Evolutionary conservation across 1,140 invertebrate species (phyloP).

Genomic region (Paracyclopina nana): DNA sequence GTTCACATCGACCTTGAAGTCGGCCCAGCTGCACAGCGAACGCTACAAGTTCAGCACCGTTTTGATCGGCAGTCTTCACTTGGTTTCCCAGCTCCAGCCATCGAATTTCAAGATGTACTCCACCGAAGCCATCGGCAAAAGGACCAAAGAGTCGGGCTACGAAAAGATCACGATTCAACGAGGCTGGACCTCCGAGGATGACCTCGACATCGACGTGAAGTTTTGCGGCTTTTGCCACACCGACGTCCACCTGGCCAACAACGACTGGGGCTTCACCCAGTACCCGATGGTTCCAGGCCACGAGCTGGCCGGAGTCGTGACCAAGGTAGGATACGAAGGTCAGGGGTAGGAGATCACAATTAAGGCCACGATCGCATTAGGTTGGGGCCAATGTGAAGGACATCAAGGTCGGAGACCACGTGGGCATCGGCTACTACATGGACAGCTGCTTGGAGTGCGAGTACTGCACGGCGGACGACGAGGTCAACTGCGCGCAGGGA

Average conservation of each 20-base stretch:
- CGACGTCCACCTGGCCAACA: constrained; percentile 5
- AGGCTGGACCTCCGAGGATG: not conserved
- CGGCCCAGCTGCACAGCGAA: too few relatives aligned
- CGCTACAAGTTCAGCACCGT: too few relatives aligned
- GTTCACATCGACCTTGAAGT: too few relatives aligned
- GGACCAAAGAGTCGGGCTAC: not conserved
- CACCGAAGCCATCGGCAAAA: not conserved
- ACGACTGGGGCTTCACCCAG: not conserved
- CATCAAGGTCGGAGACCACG: constrained; percentile 8
- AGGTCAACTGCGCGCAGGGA: not conserved
- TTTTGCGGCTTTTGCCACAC: constrained; percentile 9
- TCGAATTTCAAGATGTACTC: too few relatives aligned
- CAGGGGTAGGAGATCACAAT: too few relatives aligned
- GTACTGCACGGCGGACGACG: not conserved
- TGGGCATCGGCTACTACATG: not conserved
- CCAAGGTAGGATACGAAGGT: not conserved
- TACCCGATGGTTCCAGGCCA: constrained; percentile 5
- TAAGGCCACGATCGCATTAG: too few relatives aligned
- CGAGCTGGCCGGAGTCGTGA: constrained; percentile 7
- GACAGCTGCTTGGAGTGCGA: constrained; percentile 1
- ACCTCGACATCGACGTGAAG: constrained; percentile 2
- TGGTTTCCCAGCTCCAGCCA: too few relatives aligned
- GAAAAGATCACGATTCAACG: not conserved
- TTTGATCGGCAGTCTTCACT: too few relatives aligned
- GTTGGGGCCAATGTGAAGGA: constrained; percentile 2